Evolutionary conservation across 2,113 vertebrate genomes (phyloP), one percentile per base, ranked within the genome.

Genomic region (Xyliphius kryptos): DNA sequence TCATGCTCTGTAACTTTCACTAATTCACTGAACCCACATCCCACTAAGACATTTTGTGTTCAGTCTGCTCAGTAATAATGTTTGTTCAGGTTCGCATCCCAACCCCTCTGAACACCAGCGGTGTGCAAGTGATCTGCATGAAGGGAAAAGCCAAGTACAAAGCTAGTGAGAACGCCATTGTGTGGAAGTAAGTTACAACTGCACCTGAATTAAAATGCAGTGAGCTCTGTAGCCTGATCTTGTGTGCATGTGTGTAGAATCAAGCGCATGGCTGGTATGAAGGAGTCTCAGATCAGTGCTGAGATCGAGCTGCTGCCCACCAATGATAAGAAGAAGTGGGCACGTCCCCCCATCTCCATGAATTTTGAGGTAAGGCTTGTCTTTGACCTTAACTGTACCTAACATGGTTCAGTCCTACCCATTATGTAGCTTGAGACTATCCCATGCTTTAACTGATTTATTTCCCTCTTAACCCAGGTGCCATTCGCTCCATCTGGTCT

Each of bases 321-420:
- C 74, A 99, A 99, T 2, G 96, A 99, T 78, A 99, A 99, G 86
- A 99, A 99, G 88, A 99, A 99, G 77, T 99, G 96, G 96, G n/a
- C n/a, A n/a, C n/a, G n/a, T n/a, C n/a, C n/a, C n/a, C n/a, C n/a
- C n/a, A n/a, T n/a, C n/a, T n/a, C n/a, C n/a, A n/a, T n/a, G n/a
- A n/a, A n/a, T n/a, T n/a, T n/a, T n/a, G n/a, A n/a, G n/a, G n/a
- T n/a, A n/a, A n/a, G n/a, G n/a, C n/a, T n/a, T n/a, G n/a, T n/a
- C n/a, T n/a, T n/a, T n/a, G n/a, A n/a, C n/a, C n/a, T n/a, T n/a
- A n/a, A n/a, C n/a, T n/a, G n/a, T n/a, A n/a, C n/a, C n/a, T n/a
- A n/a, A n/a, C n/a, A n/a, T n/a, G n/a, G n/a, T n/a, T 95, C 96
- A 69, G 87, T 95, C 43, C 96, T 95, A 65, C 96, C 96, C 2